Evolutionary conservation across 2,888 invertebrate genomes (phyloP).

Genomic region (Heliconius cydno): DNA sequence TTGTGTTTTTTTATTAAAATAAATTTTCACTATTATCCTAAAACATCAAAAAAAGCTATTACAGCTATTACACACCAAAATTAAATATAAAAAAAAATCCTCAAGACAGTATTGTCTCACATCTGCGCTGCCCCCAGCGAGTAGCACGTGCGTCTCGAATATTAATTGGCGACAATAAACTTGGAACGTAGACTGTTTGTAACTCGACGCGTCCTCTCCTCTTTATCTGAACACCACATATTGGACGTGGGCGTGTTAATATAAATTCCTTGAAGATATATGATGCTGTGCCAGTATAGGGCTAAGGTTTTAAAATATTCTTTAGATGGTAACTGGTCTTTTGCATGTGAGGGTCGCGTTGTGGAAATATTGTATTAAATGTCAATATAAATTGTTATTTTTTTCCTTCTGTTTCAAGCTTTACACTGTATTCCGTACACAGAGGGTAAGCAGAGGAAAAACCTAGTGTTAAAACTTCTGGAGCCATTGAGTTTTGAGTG

Average conservation of each 20-base stretch:
- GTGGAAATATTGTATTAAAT: not conserved
- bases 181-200: slow-evolving; percentile 46
- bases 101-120: slow-evolving; percentile 9
- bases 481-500: too few relatives aligned
- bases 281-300: not conserved
- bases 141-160: slow-evolving; percentile 68
- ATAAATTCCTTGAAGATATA: slow-evolving; percentile 22
- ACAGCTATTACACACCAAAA: not conserved
- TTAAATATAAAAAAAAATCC: not conserved
- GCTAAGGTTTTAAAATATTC: slow-evolving; percentile 8
- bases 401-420: not conserved
- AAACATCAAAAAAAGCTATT: not conserved
- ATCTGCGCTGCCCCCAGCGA: slow-evolving; percentile 46
- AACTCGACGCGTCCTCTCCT: slow-evolving; percentile 41
- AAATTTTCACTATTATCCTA: too few relatives aligned
- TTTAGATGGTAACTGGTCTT: slow-evolving; percentile 6
- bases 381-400: not conserved
- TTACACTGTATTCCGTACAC: too few relatives aligned
- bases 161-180: slow-evolving; percentile 71
- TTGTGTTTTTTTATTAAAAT: too few relatives aligned
- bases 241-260: slow-evolving; percentile 57
- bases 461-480: too few relatives aligned
- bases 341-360: not conserved
- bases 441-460: too few relatives aligned
- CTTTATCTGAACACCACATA: slow-evolving; percentile 45